Evolutionary conservation across 2,113 vertebrate species (phyloP), one percentile per base, ranked within the genome.

Genomic region (Labrus mixtus): DNA sequence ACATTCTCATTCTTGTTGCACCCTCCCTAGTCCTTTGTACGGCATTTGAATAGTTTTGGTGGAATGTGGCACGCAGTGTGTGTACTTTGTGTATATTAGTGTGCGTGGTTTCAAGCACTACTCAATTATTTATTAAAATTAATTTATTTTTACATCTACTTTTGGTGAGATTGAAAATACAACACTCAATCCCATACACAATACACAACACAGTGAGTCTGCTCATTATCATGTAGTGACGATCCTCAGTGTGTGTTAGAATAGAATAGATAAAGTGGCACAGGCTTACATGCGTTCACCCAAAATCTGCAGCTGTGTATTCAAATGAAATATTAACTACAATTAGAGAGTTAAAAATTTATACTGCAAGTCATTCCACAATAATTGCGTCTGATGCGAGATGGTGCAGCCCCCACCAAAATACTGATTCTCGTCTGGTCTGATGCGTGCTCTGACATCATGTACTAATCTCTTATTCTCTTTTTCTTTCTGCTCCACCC

Each of bases 401-500:
- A 86, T 77, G 73, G 76, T 85, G 87, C 80, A 87, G 70, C 75
- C 43, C 72, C 73, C 83, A 79, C 88, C 76, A 84, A 88, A 90
- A 91, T 85, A 86, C 83, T 79, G 83, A 87, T 89, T 85, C 79
- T 65, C 61, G 82, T 89, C 85, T 88, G 84, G 83, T 76, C 78
- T 88, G 78, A 75, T 87, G 69, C 72, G 5, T 64, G 72, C 78
- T 85, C 85, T 90, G 89, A 89, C 91, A 92, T 90, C 83, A 84
- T 86, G 82, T 78, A 88, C 91, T 91, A 90, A 91, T 92, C 79
- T 87, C 68, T 68, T 83, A 87, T 90, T 89, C 77, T 87, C 89
- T 82, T 86, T 87, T 80, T 78, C 84, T 77, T 58, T 82, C 76
- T 81, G 74, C 82, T 85, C 78, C 89, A 86, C 84, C 87, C 81